Evolutionary conservation across 2,888 invertebrate genomes (phyloP), one percentile per base, ranked within the genome.

Genomic region (Habrosyne pyritoides): DNA sequence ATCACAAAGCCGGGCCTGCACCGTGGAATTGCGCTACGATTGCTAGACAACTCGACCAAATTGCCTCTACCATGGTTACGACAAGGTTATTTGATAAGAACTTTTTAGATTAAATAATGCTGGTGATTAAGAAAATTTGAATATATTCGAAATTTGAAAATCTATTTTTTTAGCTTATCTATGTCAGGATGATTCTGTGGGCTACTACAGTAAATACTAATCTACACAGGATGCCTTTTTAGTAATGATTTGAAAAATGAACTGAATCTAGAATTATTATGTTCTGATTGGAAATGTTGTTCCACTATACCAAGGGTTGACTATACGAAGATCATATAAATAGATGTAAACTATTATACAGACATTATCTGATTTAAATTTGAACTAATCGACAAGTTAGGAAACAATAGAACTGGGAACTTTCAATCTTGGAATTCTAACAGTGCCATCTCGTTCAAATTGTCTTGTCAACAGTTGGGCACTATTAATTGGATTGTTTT

Each of bases 1-100:
- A 91, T 91, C 87, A 91, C 91, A 91, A 91, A 90, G 89, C 89
- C 75, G 68, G 65, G 60, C 62, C 64, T 73, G 76, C 76, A 73
- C 69, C 71, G 70, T 61, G 62, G 66, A 59, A 63, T 62, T 64
- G 69, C 66, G 67, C 55, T 55, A 49, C 58, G 58, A 56, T 57
- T 46, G 57, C 53, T 60, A 55, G 18, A 60, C 56, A 48, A 33
- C 30, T 52, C 56, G n/a, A 18, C 21, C 14, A 7, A 26, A 10
- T 46, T 30, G 33, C n/a, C 30, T 18, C 7, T 22, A 36, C 36
- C 22, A n/a, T 12, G 22, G 10, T 33, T 52, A 33, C 6, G n/a
- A n/a, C n/a, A 21, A 21, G 28, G 28, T 28, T 28, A 28, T 28
- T 28, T 8, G 7, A 2, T 30, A 30, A 10, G 10, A n/a, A 1